Conservation (phyloP, 2,888 invertebrate genomes). For the Cylloceria caligata region DNA sequence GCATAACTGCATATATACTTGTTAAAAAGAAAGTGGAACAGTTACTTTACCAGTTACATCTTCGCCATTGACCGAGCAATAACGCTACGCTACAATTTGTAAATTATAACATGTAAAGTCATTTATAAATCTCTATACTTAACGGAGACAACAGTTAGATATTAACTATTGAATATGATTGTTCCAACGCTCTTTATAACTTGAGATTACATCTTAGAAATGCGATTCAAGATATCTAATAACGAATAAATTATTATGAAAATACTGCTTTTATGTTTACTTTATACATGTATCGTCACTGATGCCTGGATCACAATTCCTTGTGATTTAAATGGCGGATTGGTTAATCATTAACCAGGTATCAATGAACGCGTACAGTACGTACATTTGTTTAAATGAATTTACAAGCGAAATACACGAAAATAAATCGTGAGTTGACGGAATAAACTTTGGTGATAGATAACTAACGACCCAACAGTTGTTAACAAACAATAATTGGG, state of each 20-base stretch:
- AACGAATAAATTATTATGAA: background rate
- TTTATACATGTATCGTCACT: no score
- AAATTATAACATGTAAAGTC: conserved; percentile 2
- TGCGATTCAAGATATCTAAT: background rate
- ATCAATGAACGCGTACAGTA: no score
- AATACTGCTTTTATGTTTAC: background rate
- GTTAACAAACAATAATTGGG: no score
- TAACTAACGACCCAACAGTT: no score
- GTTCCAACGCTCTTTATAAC: background rate
- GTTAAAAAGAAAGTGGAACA: conserved; percentile 76
- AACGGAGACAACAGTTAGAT: no score
- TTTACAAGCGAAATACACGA: background rate
- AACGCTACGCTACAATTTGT: conserved; percentile 45
- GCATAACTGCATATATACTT: conserved; percentile 73
- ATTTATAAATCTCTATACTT: conserved; percentile 15
- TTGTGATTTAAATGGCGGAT: no score
- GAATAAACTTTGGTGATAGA: no score
- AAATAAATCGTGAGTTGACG: no score
- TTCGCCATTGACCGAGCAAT: conserved; percentile 59
- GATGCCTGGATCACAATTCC: no score
- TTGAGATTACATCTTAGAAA: background rate
- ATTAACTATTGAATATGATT: background rate
- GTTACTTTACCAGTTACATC: conserved; percentile 70
- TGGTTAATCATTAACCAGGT: no score
- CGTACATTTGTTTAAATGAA: background rate